Evolutionary conservation across 2,888 invertebrate genomes (phyloP).

Genomic region (Troides aeacus): DNA sequence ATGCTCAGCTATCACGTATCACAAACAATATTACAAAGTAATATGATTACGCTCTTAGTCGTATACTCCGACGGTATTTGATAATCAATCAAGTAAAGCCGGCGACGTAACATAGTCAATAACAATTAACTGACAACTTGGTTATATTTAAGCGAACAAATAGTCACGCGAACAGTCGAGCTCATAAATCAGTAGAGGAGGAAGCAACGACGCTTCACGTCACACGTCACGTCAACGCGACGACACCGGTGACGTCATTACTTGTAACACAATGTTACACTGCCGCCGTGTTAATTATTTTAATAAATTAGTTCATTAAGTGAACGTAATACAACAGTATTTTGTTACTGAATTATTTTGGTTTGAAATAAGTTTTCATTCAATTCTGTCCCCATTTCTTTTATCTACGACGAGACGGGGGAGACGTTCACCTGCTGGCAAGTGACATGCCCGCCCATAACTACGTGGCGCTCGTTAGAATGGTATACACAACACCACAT

Average conservation of each 20-base stretch:
- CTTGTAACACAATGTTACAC: slow-evolving; percentile 7
- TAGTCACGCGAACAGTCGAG: slow-evolving; percentile 24
- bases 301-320: slow-evolving; percentile 23
- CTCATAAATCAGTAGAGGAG: slow-evolving; percentile 25
- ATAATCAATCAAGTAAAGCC: slow-evolving; percentile 21
- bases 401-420: too few relatives aligned
- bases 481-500: too few relatives aligned
- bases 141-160: slow-evolving; percentile 24
- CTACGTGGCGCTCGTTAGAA: too few relatives aligned
- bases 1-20: background rate
- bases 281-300: slow-evolving; percentile 22
- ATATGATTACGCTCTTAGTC: slow-evolving; percentile 12
- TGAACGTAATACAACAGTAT: background rate
- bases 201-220: slow-evolving; percentile 19
- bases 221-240: slow-evolving; percentile 26
- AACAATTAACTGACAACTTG: slow-evolving; percentile 18
- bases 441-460: too few relatives aligned
- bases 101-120: slow-evolving; percentile 12
- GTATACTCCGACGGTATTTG: slow-evolving; percentile 6
- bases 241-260: slow-evolving; percentile 22
- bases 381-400: too few relatives aligned
- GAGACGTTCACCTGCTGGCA: too few relatives aligned
- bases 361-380: too few relatives aligned
- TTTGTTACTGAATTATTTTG: too few relatives aligned
- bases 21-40: slow-evolving; percentile 8